Evolutionary conservation across 2,113 vertebrate species (phyloP).

Genomic region (Microcebus tavaratra): DNA sequence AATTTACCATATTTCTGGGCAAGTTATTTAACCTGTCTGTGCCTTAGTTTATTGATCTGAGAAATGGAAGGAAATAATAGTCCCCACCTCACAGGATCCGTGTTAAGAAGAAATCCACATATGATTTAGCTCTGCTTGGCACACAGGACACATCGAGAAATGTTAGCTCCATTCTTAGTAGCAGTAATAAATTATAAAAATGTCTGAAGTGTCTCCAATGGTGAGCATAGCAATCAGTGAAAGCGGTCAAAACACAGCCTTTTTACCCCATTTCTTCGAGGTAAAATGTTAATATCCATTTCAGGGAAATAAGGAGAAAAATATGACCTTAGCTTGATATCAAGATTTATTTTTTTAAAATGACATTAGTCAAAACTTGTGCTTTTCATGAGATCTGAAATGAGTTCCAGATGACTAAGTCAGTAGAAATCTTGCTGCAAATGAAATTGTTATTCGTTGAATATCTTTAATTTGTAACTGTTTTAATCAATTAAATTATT

Average conservation of each 20-base stretch:
- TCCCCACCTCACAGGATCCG: not conserved
- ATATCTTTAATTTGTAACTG: slow-evolving; percentile 16
- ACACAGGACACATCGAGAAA: not conserved
- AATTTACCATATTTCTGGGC: not conserved
- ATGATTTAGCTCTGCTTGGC: not conserved
- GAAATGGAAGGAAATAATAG: not conserved
- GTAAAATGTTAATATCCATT: slow-evolving; percentile 14
- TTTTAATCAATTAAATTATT: not conserved
- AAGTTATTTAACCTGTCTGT: not conserved
- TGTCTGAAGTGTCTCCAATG: not conserved
- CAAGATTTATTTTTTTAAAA: slow-evolving; percentile 13
- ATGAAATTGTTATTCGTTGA: not conserved
- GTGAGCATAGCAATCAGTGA: not conserved
- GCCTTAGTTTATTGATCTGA: slow-evolving; percentile 21
- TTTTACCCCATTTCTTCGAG: not conserved
- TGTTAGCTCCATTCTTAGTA: not conserved
- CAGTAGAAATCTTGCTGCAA: not conserved
- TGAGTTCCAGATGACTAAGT: slow-evolving; percentile 9
- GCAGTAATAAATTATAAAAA: not conserved
- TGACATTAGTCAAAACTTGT: not conserved
- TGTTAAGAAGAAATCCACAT: not conserved
- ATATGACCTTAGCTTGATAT: not conserved
- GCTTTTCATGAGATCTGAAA: not conserved
- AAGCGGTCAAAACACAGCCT: not conserved
- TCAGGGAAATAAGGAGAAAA: not conserved